phyloP scores from a whole-genome alignment of 2,888 invertebrate genomes.

The Cheilosia vulpina region DNA sequence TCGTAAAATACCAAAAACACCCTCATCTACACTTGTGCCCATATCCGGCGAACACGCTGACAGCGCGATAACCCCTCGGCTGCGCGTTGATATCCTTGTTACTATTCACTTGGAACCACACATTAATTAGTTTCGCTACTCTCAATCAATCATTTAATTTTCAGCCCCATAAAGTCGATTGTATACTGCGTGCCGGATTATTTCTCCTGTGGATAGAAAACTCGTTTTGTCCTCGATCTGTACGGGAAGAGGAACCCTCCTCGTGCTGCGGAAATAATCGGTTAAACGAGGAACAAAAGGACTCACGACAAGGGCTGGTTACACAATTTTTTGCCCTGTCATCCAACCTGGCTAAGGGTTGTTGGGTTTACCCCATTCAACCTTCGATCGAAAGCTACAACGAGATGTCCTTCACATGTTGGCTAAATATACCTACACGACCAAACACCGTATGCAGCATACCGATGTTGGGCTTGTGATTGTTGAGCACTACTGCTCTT shows the following conservation, averaged over 20 bases:
- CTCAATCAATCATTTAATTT: constrained; percentile 83
- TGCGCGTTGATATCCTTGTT: constrained; percentile 56
- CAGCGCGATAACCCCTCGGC: constrained; percentile 16
- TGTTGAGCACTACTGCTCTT: constrained; percentile 4
- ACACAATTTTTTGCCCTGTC: constrained; percentile 14
- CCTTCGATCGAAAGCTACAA: constrained; percentile 17
- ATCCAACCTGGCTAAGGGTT: constrained; percentile 29
- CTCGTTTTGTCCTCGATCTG: constrained; percentile 38
- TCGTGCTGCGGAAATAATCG: constrained; percentile 61
- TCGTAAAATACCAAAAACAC: constrained; percentile 2
- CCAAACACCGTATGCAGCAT: not conserved
- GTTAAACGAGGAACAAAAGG: constrained; percentile 66
- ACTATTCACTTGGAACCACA: constrained; percentile 74
- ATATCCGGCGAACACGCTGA: not conserved
- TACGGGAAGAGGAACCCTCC: constrained; percentile 38
- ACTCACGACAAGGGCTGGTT: constrained; percentile 49
- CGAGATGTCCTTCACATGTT: constrained; percentile 27
- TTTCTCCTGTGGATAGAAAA: constrained; percentile 58
- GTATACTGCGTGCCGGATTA: constrained; percentile 58
- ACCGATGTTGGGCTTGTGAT: constrained; percentile 9
- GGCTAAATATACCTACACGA: not conserved
- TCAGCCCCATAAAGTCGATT: constrained; percentile 81
- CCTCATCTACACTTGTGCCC: constrained; percentile 49
- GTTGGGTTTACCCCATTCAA: constrained; percentile 30
- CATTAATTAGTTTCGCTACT: constrained; percentile 82